Base-by-base conservation (phyloP, 1,140 invertebrate species). In the Alviniconcha marisindica region DNA sequence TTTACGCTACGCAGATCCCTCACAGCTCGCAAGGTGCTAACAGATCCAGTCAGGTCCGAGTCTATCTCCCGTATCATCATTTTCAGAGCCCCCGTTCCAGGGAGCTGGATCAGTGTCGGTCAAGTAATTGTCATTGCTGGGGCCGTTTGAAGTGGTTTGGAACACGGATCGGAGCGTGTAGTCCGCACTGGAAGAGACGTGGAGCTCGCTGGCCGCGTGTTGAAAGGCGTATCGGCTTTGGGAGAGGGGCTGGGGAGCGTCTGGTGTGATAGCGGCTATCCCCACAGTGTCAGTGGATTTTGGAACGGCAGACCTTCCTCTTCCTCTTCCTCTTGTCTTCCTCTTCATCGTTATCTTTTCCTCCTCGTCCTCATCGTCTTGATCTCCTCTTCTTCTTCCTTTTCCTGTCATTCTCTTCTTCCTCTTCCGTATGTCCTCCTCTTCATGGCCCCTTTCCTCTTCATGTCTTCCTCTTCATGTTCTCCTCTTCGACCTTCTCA, bases 291-390 rank as follows among this genome's bases (percentile, higher is more conserved):
- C 21, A 51, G 21, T 51, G 21, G 7, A 21, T 7, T 21, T 51
- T 21, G 48, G 48, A 51, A 51, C 48, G 21, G 48, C 48, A 51
- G 21, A 60, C 56, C 7, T 24, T 60, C 14, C 56, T 60, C n/a
- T 1, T 60, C 48, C 48, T 51, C 21, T 21, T 51, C 10, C 48
- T 21, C 48, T 51, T 51, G 10, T 51, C 48, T 51, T 21, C 10
- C 21, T 51, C 21, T 21, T 51, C 10, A 7, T 51, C 10, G 48
- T 12, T 51, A 12, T 51, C 21, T 51, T 51, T 51, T 21, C 21
- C 48, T 66, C 63, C 31, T 66, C 63, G 36, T 66, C 63, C 10
- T 66, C 63, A 66, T 66, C 63, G 12, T 51, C 48, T 51, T 51
- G 48, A n/a, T 60, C 5, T 48, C 5, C 56, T 60, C n/a, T 21